phyloP scores from a whole-genome alignment of 2,888 invertebrate species.

The Thumatha senex region DNA sequence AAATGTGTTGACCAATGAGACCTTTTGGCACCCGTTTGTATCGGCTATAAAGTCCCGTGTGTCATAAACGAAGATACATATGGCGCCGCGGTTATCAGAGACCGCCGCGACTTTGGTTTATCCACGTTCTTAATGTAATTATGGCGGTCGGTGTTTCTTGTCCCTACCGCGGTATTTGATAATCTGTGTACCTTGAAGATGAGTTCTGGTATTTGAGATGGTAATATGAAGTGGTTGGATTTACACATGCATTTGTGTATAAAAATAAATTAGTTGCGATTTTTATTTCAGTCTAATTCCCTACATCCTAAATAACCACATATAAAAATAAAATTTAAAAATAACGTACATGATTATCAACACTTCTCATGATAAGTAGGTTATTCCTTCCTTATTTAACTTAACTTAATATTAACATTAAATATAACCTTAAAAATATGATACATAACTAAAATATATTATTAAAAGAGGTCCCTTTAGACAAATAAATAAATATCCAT shows the following conservation, averaged over 20 bases:
- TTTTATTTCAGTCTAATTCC: too few relatives aligned
- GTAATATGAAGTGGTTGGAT: constrained; percentile 7
- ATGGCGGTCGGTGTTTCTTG: constrained; percentile 16
- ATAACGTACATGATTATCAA: too few relatives aligned
- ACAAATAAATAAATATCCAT: too few relatives aligned
- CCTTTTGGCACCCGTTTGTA: constrained; percentile 79
- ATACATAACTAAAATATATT: too few relatives aligned
- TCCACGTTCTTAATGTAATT: constrained; percentile 34
- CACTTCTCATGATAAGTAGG: too few relatives aligned
- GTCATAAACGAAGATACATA: constrained; percentile 49
- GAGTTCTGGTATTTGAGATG: constrained; percentile 18
- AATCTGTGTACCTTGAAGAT: constrained; percentile 22
- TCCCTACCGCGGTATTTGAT: constrained; percentile 32
- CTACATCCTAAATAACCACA: too few relatives aligned
- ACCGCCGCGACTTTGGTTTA: constrained; percentile 20
- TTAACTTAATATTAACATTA: too few relatives aligned
- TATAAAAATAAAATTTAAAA: too few relatives aligned
- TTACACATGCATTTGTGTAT: constrained; percentile 1
- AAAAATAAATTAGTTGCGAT: too few relatives aligned
- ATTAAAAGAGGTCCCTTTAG: too few relatives aligned
- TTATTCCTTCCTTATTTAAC: too few relatives aligned
- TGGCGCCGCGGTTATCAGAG: constrained; percentile 61
- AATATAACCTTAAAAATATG: too few relatives aligned
- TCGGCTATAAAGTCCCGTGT: constrained; percentile 47
- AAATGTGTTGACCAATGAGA: constrained; percentile 73